Percentiles rank a stretch among this genome's conserved stretches.
Evolutionary conservation across 2,888 invertebrate species (phyloP).

Genomic region (Anagyrus pseudococci): DNA sequence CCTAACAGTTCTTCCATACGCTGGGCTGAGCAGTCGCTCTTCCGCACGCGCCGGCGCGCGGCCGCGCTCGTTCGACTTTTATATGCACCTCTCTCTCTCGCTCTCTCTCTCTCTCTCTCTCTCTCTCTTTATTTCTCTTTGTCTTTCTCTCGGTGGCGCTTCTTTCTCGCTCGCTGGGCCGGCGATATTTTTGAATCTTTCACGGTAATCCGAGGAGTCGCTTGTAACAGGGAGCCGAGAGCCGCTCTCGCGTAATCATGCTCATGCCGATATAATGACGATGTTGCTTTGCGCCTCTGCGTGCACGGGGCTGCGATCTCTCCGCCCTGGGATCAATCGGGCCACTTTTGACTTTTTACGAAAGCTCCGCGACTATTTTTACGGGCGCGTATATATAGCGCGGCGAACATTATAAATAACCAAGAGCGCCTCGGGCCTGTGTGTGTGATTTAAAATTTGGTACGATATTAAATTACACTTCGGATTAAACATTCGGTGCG

Average conservation of each 20-base stretch:
- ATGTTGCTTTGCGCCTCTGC: neutral
- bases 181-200: neutral
- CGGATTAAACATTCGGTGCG: too few species aligned
- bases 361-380: slow-evolving; percentile 14
- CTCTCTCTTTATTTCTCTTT: neutral
- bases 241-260: too few species aligned
- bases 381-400: slow-evolving; percentile 23
- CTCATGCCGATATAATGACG: too few species aligned
- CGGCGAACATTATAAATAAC: slow-evolving; percentile 32
- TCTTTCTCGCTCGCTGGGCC: too few species aligned
- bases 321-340: neutral
- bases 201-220: too few species aligned
- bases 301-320: neutral
- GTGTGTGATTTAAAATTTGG: slow-evolving; percentile 19
- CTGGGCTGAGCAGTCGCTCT: slow-evolving; percentile 11
- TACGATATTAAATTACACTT: slow-evolving; percentile 34
- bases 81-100: neutral
- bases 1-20: slow-evolving; percentile 44
- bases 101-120: neutral
- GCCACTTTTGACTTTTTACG: slow-evolving; percentile 2
- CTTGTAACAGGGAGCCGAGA: too few species aligned
- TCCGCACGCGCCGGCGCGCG: neutral
- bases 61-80: too few species aligned
- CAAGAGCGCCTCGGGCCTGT: neutral
- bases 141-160: neutral